These are phyloP conservation scores for Drosophila repletoides DNA, from an alignment of 1,140 invertebrate genomes.

Conservation along the genomic window DNA sequence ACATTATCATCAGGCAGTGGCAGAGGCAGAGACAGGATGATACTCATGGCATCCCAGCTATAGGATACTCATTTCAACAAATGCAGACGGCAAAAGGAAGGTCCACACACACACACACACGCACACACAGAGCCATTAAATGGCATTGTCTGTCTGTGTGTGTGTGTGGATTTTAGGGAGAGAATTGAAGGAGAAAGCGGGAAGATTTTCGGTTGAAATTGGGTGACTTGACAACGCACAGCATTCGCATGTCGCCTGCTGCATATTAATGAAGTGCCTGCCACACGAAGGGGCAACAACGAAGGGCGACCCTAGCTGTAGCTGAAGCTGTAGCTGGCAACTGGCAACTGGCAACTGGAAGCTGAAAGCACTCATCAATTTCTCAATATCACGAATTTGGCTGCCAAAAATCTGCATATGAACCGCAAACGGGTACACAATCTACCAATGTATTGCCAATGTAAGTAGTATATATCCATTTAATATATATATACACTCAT, in stretches of 20 bases:
- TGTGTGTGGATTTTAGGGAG: slow-evolving; percentile 9
- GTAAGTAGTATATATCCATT: slow-evolving; percentile 19
- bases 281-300: slow-evolving; percentile 12
- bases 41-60: slow-evolving; percentile 48
- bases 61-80: slow-evolving; percentile 65
- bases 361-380: slow-evolving; percentile 63
- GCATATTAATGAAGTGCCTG: slow-evolving; percentile 76
- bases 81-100: slow-evolving; percentile 54
- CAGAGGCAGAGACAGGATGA: slow-evolving; percentile 62
- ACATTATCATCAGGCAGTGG: slow-evolving; percentile 74
- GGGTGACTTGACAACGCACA: slow-evolving; percentile 41
- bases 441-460: too few species aligned
- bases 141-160: slow-evolving; percentile 22
- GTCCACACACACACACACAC: slow-evolving; percentile 19
- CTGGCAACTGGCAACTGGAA: background rate
- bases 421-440: slow-evolving; percentile 25
- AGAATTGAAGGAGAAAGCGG: background rate
- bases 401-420: slow-evolving; percentile 60
- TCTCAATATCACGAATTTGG: slow-evolving; percentile 66
- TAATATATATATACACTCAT: slow-evolving; percentile 11
- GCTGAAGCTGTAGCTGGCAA: background rate
- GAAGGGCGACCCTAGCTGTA: background rate
- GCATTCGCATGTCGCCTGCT: slow-evolving; percentile 63
- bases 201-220: background rate
- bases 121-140: slow-evolving; percentile 20